A percentile compares a stretch with the other conserved stretches of the same genome.
These are phyloP conservation scores for Macrosteles quadrilineatus DNA, from an alignment of 1,140 invertebrate genomes.

Conservation along the genomic window DNA sequence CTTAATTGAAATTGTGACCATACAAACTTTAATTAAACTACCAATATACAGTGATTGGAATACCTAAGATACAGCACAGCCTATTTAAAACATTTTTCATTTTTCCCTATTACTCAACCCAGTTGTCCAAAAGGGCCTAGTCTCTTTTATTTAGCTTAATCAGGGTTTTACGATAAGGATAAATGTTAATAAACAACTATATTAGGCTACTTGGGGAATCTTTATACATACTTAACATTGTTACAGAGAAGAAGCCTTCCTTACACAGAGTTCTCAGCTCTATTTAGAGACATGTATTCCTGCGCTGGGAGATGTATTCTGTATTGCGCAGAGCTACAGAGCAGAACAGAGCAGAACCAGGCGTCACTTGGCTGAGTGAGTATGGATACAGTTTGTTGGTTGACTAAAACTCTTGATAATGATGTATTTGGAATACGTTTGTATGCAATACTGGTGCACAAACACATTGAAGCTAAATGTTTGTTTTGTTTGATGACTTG, in stretches of 20 bases:
- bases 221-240: slow-evolving; percentile 25
- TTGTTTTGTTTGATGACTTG: slow-evolving; percentile 1
- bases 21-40: too few relatives aligned
- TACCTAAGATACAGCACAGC: too few relatives aligned
- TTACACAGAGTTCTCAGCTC: slow-evolving; percentile 98
- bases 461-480: slow-evolving; percentile 7
- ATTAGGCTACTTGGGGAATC: too few relatives aligned
- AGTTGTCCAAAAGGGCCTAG: too few relatives aligned
- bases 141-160: too few relatives aligned
- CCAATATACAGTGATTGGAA: too few relatives aligned
- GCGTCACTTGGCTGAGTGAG: slow-evolving; percentile 92
- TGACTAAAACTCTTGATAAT: background rate
- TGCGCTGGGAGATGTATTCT: slow-evolving; percentile 95
- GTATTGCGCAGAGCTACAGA: slow-evolving; percentile 96
- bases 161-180: too few relatives aligned
- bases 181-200: too few relatives aligned
- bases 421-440: background rate
- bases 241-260: slow-evolving; percentile 82
- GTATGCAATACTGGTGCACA: background rate
- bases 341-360: slow-evolving; percentile 97
- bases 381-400: slow-evolving; percentile 37
- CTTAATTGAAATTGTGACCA: too few relatives aligned
- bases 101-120: too few relatives aligned
- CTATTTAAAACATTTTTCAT: too few relatives aligned
- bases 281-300: slow-evolving; percentile 97